Conservation (phyloP, 1,140 invertebrate genomes). For the Drosophila tani region DNA sequence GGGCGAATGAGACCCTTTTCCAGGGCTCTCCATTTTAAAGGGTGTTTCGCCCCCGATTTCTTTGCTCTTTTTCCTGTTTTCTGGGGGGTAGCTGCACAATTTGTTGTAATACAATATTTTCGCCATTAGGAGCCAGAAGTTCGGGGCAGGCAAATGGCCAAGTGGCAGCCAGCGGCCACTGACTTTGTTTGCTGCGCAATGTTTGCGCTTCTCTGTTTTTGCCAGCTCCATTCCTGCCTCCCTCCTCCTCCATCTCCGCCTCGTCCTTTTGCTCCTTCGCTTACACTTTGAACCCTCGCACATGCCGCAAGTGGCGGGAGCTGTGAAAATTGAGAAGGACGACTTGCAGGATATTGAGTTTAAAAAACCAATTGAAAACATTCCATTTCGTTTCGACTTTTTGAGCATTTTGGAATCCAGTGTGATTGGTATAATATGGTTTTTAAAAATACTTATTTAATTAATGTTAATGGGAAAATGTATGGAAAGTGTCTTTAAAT, state of each 20-base stretch:
- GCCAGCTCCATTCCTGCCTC: not conserved
- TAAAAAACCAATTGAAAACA: conserved; percentile 7
- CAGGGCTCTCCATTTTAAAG: conserved; percentile 53
- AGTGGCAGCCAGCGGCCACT: conserved; percentile 48
- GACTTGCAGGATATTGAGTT: conserved; percentile 20
- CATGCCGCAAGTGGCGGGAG: conserved; percentile 17
- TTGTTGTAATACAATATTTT: conserved; percentile 84
- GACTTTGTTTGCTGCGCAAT: conserved; percentile 68
- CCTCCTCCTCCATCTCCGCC: not conserved
- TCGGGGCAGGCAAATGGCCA: conserved; percentile 61
- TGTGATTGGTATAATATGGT: no score
- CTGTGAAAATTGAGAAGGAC: conserved; percentile 6
- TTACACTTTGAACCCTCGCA: conserved; percentile 65
- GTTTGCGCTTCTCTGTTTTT: conserved; percentile 47
- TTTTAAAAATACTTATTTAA: no score
- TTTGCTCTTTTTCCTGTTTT: conserved; percentile 34
- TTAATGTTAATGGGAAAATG: no score
- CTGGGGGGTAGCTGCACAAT: conserved; percentile 48
- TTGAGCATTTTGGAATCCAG: not conserved
- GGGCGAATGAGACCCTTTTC: conserved; percentile 52
- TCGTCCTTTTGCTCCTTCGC: conserved; percentile 20
- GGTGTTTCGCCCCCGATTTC: conserved; percentile 22
- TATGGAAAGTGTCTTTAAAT: no score
- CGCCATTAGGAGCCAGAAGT: conserved; percentile 64
- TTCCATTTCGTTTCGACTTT: not conserved